These are phyloP conservation scores for Apis dorsata DNA, from an alignment of 1,140 invertebrate species.

Conservation along the genomic window DNA sequence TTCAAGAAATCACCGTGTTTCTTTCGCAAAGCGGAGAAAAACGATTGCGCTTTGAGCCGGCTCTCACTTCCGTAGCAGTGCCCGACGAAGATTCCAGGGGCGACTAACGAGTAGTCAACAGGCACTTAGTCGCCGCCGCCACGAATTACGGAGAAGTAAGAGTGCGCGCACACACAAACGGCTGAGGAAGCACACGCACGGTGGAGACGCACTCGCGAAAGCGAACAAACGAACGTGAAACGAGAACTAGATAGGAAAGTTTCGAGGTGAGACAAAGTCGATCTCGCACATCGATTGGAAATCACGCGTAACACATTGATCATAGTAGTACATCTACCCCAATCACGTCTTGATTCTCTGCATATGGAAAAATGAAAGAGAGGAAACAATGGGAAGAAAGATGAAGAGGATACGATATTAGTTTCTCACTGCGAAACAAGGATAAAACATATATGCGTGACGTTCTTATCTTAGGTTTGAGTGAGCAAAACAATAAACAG, in stretches of 20 bases:
- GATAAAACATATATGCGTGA: not conserved
- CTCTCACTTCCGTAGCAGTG: slow-evolving; percentile 3
- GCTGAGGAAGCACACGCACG: not conserved
- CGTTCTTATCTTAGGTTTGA: slow-evolving; percentile 38
- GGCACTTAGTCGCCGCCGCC: slow-evolving; percentile 26
- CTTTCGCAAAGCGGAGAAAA: slow-evolving; percentile 27
- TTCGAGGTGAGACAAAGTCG: slow-evolving; percentile 37
- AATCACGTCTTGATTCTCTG: not conserved
- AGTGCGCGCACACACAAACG: slow-evolving; percentile 6
- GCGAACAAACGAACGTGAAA: slow-evolving; percentile 25
- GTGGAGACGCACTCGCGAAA: slow-evolving; percentile 18
- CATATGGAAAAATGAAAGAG: slow-evolving; percentile 13
- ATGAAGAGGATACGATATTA: slow-evolving; percentile 9
- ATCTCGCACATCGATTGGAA: slow-evolving; percentile 46
- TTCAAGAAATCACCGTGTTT: slow-evolving; percentile 37
- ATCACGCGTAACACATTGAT: slow-evolving; percentile 35
- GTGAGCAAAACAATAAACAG: slow-evolving; percentile 13
- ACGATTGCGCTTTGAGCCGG: slow-evolving; percentile 17
- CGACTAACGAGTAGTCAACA: slow-evolving; percentile 44
- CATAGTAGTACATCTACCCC: slow-evolving; percentile 18
- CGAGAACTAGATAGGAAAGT: slow-evolving; percentile 39
- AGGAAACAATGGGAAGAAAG: slow-evolving; percentile 11
- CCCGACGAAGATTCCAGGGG: slow-evolving; percentile 36
- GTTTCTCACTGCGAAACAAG: not conserved
- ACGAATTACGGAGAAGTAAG: not conserved